Percentiles rank a stretch among this genome's conserved stretches.
Evolutionary conservation across 2,113 vertebrate species (phyloP).

Genomic region (Pimephales promelas): DNA sequence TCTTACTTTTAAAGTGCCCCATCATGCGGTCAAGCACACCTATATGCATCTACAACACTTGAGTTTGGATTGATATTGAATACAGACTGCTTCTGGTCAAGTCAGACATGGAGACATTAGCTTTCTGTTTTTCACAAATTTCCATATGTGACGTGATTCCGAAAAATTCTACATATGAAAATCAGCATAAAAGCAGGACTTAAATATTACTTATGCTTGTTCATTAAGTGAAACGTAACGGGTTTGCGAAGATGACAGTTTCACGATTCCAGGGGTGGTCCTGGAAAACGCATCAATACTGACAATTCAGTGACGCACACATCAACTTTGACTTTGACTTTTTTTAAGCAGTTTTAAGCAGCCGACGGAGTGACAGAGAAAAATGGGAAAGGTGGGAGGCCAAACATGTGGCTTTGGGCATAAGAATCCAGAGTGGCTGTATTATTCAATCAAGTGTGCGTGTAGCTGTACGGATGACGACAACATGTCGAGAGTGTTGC

Average conservation of each 20-base stretch:
- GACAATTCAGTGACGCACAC: slow-evolving; percentile 15
- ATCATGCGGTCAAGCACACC: background rate
- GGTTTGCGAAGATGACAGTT: background rate
- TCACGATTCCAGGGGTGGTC: slow-evolving; percentile 40
- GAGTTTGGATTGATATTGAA: background rate
- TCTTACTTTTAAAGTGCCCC: slow-evolving; percentile 58
- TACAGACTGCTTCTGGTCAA: slow-evolving; percentile 14
- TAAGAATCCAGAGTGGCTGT: background rate
- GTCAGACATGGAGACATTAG: background rate
- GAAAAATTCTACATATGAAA: background rate
- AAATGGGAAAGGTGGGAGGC: slow-evolving; percentile 33
- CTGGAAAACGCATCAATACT: slow-evolving; percentile 45
- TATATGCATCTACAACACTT: background rate
- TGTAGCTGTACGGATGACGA: slow-evolving; percentile 10
- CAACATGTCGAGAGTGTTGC: slow-evolving; percentile 27
- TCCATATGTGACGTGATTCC: background rate
- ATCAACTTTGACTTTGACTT: slow-evolving; percentile 29
- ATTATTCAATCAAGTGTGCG: slow-evolving; percentile 16
- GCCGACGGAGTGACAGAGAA: background rate
- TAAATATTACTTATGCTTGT: background rate
- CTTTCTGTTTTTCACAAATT: background rate
- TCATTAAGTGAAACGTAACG: background rate
- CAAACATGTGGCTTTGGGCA: slow-evolving; percentile 19
- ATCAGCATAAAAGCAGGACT: background rate
- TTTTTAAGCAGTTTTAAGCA: slow-evolving; percentile 22